A percentile compares a stretch with the other conserved stretches of the same genome.
These are phyloP conservation scores for Speoplatyrhinus poulsoni DNA, from an alignment of 2,113 vertebrate species.

Conservation along the genomic window DNA sequence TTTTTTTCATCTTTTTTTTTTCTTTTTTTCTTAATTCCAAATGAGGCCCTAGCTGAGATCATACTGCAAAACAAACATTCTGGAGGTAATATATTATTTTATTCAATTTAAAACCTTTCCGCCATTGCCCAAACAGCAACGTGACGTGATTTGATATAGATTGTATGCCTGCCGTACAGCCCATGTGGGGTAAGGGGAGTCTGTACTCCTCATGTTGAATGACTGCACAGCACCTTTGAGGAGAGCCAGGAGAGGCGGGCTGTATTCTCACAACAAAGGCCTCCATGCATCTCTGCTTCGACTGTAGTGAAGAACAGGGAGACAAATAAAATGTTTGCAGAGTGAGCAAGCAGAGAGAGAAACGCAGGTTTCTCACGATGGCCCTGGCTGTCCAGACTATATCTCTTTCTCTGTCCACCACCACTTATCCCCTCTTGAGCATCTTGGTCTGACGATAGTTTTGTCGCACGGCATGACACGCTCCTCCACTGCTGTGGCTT, in stretches of 20 bases:
- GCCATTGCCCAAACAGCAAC: conserved; percentile 25
- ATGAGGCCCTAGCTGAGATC: conserved; percentile 18
- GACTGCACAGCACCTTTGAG: conserved; percentile 58
- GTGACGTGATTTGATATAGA: conserved; percentile 18
- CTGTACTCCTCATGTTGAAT: conserved; percentile 54
- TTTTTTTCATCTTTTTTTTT: conserved; percentile 21
- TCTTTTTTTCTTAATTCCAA: conserved; percentile 36
- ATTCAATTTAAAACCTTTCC: conserved; percentile 42
- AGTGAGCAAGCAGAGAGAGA: conserved; percentile 37
- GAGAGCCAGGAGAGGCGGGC: conserved; percentile 40
- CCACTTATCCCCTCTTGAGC: conserved; percentile 34
- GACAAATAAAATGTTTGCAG: conserved; percentile 44
- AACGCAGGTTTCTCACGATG: conserved; percentile 32
- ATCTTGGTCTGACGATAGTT: conserved; percentile 25
- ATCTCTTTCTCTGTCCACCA: conserved; percentile 19
- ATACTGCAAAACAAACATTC: conserved; percentile 37
- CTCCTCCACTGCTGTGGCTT: conserved; percentile 23
- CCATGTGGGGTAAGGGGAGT: conserved; percentile 40
- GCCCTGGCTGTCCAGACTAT: conserved; percentile 35
- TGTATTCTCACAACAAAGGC: conserved; percentile 47
- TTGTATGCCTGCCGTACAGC: conserved; percentile 4
- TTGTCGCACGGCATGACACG: conserved; percentile 33
- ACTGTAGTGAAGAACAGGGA: conserved; percentile 37
- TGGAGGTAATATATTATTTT: conserved; percentile 44
- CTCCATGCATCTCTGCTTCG: conserved; percentile 40